A percentile compares a stretch with the other conserved stretches of the same genome.
Evolutionary conservation across 2,113 vertebrate genomes (phyloP).

Genomic region (Rhineura floridana): DNA sequence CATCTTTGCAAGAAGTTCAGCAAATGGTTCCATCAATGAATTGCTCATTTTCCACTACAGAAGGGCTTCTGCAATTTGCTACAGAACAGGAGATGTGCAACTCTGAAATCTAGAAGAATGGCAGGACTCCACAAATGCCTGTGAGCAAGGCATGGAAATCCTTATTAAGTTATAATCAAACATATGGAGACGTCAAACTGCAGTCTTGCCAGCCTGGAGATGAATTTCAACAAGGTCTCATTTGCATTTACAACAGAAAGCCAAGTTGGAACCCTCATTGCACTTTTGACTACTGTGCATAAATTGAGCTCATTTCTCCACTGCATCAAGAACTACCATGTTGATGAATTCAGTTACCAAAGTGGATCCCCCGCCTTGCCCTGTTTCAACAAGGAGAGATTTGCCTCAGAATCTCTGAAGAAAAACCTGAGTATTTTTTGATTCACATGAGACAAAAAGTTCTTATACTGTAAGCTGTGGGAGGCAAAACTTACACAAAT

Average conservation of each 20-base stretch:
- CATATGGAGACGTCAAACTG: constrained; percentile 24
- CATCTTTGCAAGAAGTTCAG: not conserved
- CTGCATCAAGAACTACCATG: constrained; percentile 46
- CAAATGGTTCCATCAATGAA: not conserved
- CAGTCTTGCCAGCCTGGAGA: constrained; percentile 16
- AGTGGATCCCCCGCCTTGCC: constrained; percentile 24
- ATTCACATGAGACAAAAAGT: constrained; percentile 57
- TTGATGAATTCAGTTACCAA: constrained; percentile 52
- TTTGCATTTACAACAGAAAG: constrained; percentile 43
- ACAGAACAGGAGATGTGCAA: not conserved
- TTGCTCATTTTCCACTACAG: not conserved
- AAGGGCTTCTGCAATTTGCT: not conserved
- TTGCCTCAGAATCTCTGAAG: constrained; percentile 49
- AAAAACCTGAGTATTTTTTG: constrained; percentile 51
- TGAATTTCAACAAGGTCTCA: constrained; percentile 36
- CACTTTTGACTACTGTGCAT: constrained; percentile 2
- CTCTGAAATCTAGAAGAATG: not conserved
- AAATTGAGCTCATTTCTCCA: constrained; percentile 50
- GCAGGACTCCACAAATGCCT: constrained; percentile 1
- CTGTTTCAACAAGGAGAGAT: constrained; percentile 42
- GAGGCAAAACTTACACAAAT: constrained; percentile 67
- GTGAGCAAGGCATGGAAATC: not conserved
- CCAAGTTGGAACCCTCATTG: constrained; percentile 7
- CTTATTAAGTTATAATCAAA: not conserved
- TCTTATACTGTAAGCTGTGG: constrained; percentile 16